phyloP scores from a whole-genome alignment of 2,113 vertebrate species.

The Apistogramma diplotaenia region DNA sequence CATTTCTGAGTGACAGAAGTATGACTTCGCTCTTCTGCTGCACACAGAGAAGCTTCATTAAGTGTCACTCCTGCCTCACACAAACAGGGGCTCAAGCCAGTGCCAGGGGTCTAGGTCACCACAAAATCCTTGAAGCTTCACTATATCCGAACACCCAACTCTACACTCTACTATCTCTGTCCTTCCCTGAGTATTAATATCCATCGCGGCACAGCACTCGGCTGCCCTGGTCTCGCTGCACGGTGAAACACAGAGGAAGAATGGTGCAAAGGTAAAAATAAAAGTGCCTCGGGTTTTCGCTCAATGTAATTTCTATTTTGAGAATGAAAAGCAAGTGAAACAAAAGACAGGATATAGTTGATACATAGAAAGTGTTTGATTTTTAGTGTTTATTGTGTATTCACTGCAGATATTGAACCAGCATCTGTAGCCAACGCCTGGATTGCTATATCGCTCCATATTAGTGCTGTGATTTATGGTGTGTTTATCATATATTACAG shows the following conservation, averaged over 20 bases:
- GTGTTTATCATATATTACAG: neutral
- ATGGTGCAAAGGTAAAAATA: slow-evolving; percentile 9
- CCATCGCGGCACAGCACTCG: slow-evolving; percentile 18
- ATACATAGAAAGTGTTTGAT: neutral
- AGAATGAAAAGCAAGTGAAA: slow-evolving; percentile 7
- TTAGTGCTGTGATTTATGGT: neutral
- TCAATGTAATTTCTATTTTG: slow-evolving; percentile 7
- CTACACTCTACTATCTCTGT: neutral
- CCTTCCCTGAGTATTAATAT: slow-evolving; percentile 49
- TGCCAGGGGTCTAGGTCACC: slow-evolving; percentile 21
- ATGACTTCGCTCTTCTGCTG: slow-evolving; percentile 20
- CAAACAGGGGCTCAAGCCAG: slow-evolving; percentile 27
- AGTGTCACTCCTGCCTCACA: slow-evolving; percentile 2
- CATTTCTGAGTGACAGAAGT: slow-evolving; percentile 21
- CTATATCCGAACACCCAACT: neutral
- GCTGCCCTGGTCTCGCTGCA: slow-evolving; percentile 10
- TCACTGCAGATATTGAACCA: neutral
- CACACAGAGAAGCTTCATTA: slow-evolving; percentile 45
- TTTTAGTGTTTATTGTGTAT: neutral
- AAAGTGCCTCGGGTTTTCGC: slow-evolving; percentile 21
- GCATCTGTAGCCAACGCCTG: neutral
- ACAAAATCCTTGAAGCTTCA: slow-evolving; percentile 41
- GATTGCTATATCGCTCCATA: neutral
- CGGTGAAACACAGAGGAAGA: neutral
- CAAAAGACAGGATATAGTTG: neutral